Percentiles rank a stretch among this genome's conserved stretches.
Conservation (phyloP, 2,797 vertebrate species). For the Nannoperca obscura region DNA sequence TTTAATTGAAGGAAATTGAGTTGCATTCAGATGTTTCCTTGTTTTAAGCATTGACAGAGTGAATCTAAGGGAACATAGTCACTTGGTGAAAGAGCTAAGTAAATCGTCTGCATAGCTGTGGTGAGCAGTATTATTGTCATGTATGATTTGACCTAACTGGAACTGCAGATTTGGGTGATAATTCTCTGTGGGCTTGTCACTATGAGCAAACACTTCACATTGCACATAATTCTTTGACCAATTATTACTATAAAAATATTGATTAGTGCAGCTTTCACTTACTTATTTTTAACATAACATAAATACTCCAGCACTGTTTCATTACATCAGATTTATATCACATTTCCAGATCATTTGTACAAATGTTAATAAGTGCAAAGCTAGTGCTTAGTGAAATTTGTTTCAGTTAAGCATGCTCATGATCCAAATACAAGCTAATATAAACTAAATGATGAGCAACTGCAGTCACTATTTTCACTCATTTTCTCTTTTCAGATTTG, state of each 20-base stretch:
- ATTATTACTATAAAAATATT: neutral
- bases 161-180: neutral
- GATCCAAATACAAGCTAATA: conserved; percentile 11
- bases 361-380: neutral
- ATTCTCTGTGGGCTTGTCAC: too few relatives aligned
- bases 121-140: too few relatives aligned
- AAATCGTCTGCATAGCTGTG: too few relatives aligned
- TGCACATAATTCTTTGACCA: neutral
- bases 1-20: too few relatives aligned
- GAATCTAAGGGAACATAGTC: too few relatives aligned
- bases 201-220: too few relatives aligned
- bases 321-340: neutral
- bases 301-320: neutral
- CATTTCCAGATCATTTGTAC: neutral
- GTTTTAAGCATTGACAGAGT: too few relatives aligned
- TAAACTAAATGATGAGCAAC: neutral
- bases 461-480: neutral
- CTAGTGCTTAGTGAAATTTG: neutral
- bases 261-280: neutral
- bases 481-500: neutral
- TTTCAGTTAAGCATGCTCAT: neutral
- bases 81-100: too few relatives aligned
- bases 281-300: too few relatives aligned
- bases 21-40: too few relatives aligned
- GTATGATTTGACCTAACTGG: too few relatives aligned